Evolutionary conservation across 2,797 vertebrate genomes (phyloP).

Genomic region (Amphiprion clarkii): DNA sequence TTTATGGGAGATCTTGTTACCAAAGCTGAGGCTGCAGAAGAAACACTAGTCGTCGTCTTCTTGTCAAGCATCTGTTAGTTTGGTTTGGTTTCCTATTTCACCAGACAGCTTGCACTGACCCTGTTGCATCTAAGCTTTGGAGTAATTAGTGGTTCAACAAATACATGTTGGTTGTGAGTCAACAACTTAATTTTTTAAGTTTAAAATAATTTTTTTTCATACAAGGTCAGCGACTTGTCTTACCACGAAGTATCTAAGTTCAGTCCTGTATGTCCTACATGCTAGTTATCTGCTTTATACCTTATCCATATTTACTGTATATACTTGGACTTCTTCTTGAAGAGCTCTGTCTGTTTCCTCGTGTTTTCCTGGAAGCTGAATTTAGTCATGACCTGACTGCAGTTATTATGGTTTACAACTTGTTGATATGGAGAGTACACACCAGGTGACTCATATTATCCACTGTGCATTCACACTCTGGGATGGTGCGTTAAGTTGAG

Average conservation of each 20-base stretch:
- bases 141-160: conserved; percentile 57
- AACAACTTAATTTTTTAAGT: not conserved
- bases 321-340: conserved; percentile 1
- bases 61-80: conserved; percentile 64
- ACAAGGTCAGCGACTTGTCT: not conserved
- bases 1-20: conserved; percentile 57
- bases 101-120: conserved; percentile 39
- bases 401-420: conserved; percentile 41
- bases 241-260: not conserved
- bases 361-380: conserved; percentile 26
- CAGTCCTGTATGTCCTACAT: not conserved
- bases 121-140: conserved; percentile 31
- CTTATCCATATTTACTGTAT: not conserved
- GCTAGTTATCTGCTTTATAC: not conserved
- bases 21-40: conserved; percentile 42
- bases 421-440: conserved; percentile 30
- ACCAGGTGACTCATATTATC: conserved; percentile 43
- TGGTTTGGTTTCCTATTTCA: conserved; percentile 60
- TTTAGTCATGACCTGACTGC: conserved; percentile 27
- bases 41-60: conserved; percentile 51
- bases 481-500: not conserved
- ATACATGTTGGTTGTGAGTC: not conserved
- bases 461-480: conserved; percentile 16
- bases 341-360: conserved; percentile 16
- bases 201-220: not conserved